Percentiles rank a stretch among this genome's conserved stretches.
Evolutionary conservation across 2,888 invertebrate genomes (phyloP).

Genomic region (Sepioteuthis lessoniana): DNA sequence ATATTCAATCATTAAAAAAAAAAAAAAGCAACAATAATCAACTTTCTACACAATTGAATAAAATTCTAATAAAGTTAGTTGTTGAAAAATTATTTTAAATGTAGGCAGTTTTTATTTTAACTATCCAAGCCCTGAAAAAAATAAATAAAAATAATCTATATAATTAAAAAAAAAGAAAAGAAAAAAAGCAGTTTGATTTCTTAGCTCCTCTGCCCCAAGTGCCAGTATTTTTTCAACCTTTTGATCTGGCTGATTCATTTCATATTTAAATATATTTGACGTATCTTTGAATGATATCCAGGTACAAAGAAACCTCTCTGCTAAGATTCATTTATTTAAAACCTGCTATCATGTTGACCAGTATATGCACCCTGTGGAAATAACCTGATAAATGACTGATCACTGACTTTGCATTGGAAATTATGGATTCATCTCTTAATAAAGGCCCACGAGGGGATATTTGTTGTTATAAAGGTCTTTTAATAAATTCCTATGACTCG

Average conservation of each 20-base stretch:
- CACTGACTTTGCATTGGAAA: too few relatives aligned
- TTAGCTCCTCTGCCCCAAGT: neutral
- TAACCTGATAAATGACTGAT: neutral
- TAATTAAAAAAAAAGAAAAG: neutral
- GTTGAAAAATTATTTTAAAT: neutral
- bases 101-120: neutral
- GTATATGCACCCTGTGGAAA: neutral
- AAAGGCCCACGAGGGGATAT: too few relatives aligned
- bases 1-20: neutral
- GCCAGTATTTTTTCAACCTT: neutral
- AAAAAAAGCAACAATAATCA: neutral
- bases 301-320: neutral
- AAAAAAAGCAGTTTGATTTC: neutral
- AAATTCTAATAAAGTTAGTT: neutral
- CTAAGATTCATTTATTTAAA: neutral
- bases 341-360: conserved; percentile 14
- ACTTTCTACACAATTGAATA: neutral
- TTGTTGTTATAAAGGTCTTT: neutral
- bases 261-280: neutral
- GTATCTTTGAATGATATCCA: neutral
- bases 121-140: neutral
- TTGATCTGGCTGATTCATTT: neutral
- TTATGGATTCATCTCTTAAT: too few relatives aligned
- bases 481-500: neutral
- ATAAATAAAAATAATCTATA: neutral